Conservation (phyloP, 2,797 vertebrate genomes). For the Darevskia nairensis region DNA sequence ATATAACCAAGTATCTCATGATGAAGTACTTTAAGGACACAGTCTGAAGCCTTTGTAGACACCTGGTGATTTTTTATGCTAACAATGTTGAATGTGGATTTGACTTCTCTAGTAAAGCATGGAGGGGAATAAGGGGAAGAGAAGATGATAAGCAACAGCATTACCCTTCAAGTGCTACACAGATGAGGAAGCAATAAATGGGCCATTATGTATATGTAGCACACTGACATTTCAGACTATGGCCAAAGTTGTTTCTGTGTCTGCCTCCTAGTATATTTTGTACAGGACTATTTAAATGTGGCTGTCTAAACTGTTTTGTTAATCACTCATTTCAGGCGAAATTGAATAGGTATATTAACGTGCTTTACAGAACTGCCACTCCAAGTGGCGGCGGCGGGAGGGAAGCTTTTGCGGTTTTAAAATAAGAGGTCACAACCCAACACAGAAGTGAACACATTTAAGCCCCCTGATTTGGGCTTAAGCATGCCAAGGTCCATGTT, state of each 20-base stretch:
- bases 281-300: neutral
- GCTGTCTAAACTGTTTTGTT: neutral
- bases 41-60: neutral
- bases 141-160: neutral
- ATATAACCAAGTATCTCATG: neutral
- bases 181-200: neutral
- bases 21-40: neutral
- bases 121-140: neutral
- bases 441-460: neutral
- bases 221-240: neutral
- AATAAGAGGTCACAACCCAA: neutral
- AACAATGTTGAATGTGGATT: neutral
- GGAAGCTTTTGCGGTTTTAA: neutral
- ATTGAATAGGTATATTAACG: neutral
- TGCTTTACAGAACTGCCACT: neutral
- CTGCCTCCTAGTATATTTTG: neutral
- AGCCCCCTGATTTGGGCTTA: neutral
- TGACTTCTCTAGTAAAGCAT: neutral
- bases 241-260: slow-evolving; percentile 1
- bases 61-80: neutral
- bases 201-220: slow-evolving; percentile 12
- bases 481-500: neutral
- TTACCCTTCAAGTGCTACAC: slow-evolving; percentile 9
- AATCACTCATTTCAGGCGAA: neutral
- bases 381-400: neutral